Evolutionary conservation across 2,888 invertebrate genomes (phyloP), one percentile per base, ranked within the genome.

Genomic region (Napeogenes inachia): DNA sequence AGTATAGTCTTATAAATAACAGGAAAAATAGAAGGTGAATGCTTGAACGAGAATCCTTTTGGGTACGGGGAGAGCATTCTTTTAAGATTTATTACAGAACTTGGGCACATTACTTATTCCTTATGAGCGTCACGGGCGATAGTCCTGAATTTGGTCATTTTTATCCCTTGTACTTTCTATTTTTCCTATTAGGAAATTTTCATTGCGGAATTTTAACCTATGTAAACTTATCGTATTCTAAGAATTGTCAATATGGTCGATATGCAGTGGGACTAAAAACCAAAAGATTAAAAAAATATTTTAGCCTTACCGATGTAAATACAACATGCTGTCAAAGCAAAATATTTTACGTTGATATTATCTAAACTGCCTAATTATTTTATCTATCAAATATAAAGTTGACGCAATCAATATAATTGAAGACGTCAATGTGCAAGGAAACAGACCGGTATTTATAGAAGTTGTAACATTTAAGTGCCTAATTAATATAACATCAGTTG

Each of bases 81-180:
- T 90, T 88, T 87, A 85, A 89, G 89, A 90, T 90, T 90, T 89
- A 90, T 90, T 87, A 84, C 84, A 79, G 81, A 89, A 89, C 83
- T 89, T 89, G 85, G 82, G 80, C 82, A 84, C 88, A 89, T 89
- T 88, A 87, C 87, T 89, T 89, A 89, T 89, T 87, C 87, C 88
- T 84, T 86, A 86, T 88, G 85, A 85, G 84, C 80, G 82, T 79
- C 76, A 75, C 80, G 80, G 79, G 78, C 78, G 78, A 87, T 85
- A 81, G 67, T 67, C 71, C 71, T 72, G 73, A 71, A 73, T 73
- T 67, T 59, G 57, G 58, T 61, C 54, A 66, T 62, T 66, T 61
- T 59, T 59, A 53, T 57, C 54, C 13, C 30, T 21, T 50, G 50
- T 50, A 30, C 50, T 30, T 50, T 30, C 30, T 50, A 50, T n/a